A percentile compares a stretch with the other conserved stretches of the same genome.
Evolutionary conservation across 2,797 vertebrate species (phyloP).

Genomic region (Ctenochaetus hawaiiensis): DNA sequence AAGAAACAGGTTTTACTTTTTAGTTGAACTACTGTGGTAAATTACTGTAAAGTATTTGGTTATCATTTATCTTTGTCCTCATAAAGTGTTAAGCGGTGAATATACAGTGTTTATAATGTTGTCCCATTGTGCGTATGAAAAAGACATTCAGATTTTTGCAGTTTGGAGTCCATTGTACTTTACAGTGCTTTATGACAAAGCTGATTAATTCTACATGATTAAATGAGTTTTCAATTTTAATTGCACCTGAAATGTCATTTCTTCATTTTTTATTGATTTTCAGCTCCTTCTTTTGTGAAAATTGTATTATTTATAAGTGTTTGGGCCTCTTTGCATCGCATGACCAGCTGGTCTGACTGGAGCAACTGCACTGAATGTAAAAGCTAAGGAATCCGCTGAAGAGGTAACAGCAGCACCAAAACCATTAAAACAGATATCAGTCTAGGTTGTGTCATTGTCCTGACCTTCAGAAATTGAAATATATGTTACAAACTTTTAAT

Average conservation of each 20-base stretch:
- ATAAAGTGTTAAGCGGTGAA: not conserved
- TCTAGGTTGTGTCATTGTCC: not conserved
- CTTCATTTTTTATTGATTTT: not conserved
- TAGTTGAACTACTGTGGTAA: not conserved
- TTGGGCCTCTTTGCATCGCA: not conserved
- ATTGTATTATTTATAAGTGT: not conserved
- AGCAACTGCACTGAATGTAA: not conserved
- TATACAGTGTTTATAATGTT: conserved; percentile 1
- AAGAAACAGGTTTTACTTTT: not conserved
- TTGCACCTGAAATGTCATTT: not conserved
- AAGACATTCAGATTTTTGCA: conserved; percentile 4
- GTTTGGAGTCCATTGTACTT: not conserved
- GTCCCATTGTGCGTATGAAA: not conserved
- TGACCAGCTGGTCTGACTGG: not conserved
- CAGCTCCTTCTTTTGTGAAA: not conserved
- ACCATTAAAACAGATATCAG: not conserved
- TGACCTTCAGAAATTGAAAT: not conserved
- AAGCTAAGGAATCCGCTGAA: not conserved
- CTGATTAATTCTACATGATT: not conserved
- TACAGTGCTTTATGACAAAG: not conserved
- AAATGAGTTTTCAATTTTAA: not conserved
- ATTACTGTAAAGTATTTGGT: not conserved
- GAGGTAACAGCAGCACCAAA: not conserved
- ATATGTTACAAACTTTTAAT: not conserved
- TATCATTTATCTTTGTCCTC: not conserved